Evolutionary conservation across 2,888 invertebrate species (phyloP).

Genomic region (Deroplatys truncata): DNA sequence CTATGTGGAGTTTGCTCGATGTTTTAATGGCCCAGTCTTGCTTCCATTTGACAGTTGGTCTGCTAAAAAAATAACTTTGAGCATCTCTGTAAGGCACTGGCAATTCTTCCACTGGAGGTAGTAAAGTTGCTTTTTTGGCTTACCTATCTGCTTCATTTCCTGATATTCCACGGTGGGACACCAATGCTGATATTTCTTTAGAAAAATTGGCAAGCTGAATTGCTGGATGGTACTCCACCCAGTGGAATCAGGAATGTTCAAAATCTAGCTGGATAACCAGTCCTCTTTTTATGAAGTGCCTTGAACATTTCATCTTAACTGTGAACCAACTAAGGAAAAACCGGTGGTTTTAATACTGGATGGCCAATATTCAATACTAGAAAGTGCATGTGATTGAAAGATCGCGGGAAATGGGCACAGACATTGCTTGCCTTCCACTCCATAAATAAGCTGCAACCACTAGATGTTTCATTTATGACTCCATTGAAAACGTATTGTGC

Average conservation of each 20-base stretch:
- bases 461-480: slow-evolving; percentile 27
- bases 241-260: slow-evolving; percentile 36
- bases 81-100: too few species aligned
- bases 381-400: slow-evolving; percentile 33
- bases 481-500: too few species aligned
- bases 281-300: slow-evolving; percentile 17
- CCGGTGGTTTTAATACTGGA: slow-evolving; percentile 34
- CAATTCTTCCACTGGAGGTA: too few species aligned
- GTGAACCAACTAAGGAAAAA: slow-evolving; percentile 26
- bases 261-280: slow-evolving; percentile 33
- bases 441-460: slow-evolving; percentile 4
- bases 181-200: slow-evolving; percentile 37
- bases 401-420: slow-evolving; percentile 14
- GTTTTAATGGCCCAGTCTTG: too few species aligned
- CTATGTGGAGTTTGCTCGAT: too few species aligned
- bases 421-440: neutral
- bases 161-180: too few species aligned
- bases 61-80: too few species aligned
- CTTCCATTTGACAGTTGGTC: too few species aligned
- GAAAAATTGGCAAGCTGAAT: slow-evolving; percentile 37
- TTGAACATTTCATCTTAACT: slow-evolving; percentile 24
- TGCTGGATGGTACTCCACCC: slow-evolving; percentile 38
- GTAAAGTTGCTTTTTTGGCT: too few species aligned
- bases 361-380: slow-evolving; percentile 33
- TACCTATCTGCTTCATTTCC: too few species aligned